Percentiles rank a stretch among this genome's conserved stretches.
Evolutionary conservation across 1,140 invertebrate species (phyloP).

Genomic region (Zaprionus vittiger): DNA sequence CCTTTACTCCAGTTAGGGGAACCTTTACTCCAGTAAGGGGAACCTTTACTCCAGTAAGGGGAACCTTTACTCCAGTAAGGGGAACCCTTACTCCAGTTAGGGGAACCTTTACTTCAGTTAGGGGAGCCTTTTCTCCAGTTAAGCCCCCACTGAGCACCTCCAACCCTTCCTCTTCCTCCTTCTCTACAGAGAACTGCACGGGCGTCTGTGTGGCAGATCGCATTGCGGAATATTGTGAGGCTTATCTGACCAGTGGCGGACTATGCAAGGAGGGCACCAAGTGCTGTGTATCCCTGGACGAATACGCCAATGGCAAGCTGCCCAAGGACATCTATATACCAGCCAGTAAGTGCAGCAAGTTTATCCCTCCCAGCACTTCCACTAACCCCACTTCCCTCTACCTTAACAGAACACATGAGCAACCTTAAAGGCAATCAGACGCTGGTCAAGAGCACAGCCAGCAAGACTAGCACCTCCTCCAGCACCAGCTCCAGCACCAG

Average conservation of each 20-base stretch:
- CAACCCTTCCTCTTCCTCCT: background rate
- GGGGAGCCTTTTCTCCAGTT: too few relatives aligned
- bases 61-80: too few relatives aligned
- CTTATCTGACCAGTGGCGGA: conserved; percentile 89
- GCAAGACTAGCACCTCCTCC: conserved; percentile 27
- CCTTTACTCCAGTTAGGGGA: too few relatives aligned
- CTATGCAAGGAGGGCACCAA: conserved; percentile 89
- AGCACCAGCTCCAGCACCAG: conserved; percentile 30
- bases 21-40: too few relatives aligned
- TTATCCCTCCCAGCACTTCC: background rate
- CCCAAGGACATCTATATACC: conserved; percentile 90
- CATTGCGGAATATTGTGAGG: conserved; percentile 93
- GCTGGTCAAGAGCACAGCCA: conserved; percentile 50
- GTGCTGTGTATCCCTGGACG: conserved; percentile 91
- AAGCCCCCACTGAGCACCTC: background rate
- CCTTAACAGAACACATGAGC: conserved; percentile 68
- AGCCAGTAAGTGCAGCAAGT: conserved; percentile 79
- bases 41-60: too few relatives aligned
- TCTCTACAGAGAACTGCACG: conserved; percentile 86
- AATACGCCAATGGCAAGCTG: conserved; percentile 87
- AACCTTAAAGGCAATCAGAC: conserved; percentile 70
- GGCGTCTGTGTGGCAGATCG: conserved; percentile 93
- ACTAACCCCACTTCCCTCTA: background rate
- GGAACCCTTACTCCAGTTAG: too few relatives aligned
- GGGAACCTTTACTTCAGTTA: too few relatives aligned